phyloP scores from a whole-genome alignment of 2,888 invertebrate genomes.

The Incurvaria masculella region DNA sequence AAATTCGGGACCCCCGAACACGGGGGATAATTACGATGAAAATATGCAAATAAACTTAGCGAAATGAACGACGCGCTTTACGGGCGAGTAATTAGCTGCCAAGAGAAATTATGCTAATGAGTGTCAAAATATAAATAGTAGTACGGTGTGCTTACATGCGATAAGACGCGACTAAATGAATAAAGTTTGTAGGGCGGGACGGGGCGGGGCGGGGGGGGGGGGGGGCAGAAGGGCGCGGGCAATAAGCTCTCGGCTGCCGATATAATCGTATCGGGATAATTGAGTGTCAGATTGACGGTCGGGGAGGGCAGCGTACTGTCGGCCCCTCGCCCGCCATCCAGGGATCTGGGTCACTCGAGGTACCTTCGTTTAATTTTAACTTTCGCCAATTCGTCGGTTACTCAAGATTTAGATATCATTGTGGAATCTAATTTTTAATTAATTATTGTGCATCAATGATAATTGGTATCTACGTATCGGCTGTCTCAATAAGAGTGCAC shows the following conservation, averaged over 20 bases:
- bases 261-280: constrained; percentile 55
- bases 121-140: constrained; percentile 53
- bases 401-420: too few relatives aligned
- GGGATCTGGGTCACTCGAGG: too few relatives aligned
- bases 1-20: background rate
- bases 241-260: too few relatives aligned
- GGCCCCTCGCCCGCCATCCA: too few relatives aligned
- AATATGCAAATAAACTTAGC: constrained; percentile 48
- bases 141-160: constrained; percentile 58
- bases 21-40: constrained; percentile 15
- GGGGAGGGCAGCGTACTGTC: constrained; percentile 27
- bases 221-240: constrained; percentile 38
- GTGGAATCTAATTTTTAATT: too few relatives aligned
- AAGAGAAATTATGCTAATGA: constrained; percentile 57
- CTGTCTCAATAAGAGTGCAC: too few relatives aligned
- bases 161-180: constrained; percentile 58
- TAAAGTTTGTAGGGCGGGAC: constrained; percentile 53
- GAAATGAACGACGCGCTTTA: constrained; percentile 34
- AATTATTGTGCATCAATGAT: too few relatives aligned
- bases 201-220: constrained; percentile 34
- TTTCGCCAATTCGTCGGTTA: too few relatives aligned
- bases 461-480: too few relatives aligned
- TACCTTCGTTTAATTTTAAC: too few relatives aligned
- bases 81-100: constrained; percentile 49
- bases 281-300: constrained; percentile 57